Base-by-base conservation (phyloP, 2,888 invertebrate genomes). In the Sesia bembeciformis region DNA sequence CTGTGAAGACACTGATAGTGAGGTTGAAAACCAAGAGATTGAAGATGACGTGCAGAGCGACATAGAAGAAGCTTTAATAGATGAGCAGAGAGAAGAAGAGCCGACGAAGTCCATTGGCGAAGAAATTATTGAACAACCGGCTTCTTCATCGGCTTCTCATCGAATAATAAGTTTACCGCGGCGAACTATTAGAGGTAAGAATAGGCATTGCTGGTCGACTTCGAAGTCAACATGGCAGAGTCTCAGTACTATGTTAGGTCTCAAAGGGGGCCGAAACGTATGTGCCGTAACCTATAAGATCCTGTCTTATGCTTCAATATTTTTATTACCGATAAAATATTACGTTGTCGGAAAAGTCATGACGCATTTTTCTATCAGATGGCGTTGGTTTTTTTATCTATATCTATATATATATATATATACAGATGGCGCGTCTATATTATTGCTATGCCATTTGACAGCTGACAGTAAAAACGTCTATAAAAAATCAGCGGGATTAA, bases 1-100 rank as follows among this genome's bases (percentile, higher is more conserved):
- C 42, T 42, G 42, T 42, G 42, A 42, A 39, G 54, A 51, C 8
- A 51, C 54, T 49, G 51, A 51, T 50, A 41, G 51, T 51, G 54
- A 51, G 51, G 38, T 54, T 49, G 51, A 49, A 40, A 49, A 54
- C 54, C 51, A 54, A 41, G 51, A 40, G 39, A 54, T 51, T 54
- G 54, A 54, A 51, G 51, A 54, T 54, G 54, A 51, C 42, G 54
- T 54, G 8, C 50, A 54, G 54, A 54, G 51, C 40, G 54, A 54
- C 54, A 54, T 50, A 55, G 55, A 55, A 55, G 23, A 23, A 23
- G 23, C 23, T 52, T 55, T 55, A 52, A 55, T 55, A 52, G 55
- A 55, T 55, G 55, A 55, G 52, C 52, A 40, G 41, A 40, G 41
- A 52, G 43, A 40, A 52, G 43, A 40, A 52, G 39, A 55, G 46